Evolutionary conservation across 2,888 invertebrate species (phyloP), one percentile per base, ranked within the genome.

Genomic region (Coleophora flavipennella): DNA sequence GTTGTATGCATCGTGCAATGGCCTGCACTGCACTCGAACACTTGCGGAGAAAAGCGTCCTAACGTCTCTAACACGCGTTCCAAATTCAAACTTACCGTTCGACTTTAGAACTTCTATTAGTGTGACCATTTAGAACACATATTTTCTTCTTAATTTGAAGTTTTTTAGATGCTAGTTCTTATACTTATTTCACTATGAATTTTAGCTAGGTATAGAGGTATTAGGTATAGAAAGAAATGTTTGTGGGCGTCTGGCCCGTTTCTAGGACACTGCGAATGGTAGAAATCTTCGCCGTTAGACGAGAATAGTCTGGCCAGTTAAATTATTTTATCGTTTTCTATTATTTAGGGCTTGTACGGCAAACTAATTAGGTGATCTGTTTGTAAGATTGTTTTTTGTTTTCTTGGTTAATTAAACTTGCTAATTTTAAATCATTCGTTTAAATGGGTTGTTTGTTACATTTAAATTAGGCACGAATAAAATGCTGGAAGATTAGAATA

Each of bases 1-100:
- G 79, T 83, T 81, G 81, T 81, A 83, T 83, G 84, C 84, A 78
- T 73, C 84, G 84, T 79, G 81, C 84, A 83, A 74, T 83, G 84
- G 84, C 84, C 84, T 81, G 83, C 71, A 79, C 73, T 73, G 73
- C 72, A 71, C 68, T 58, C 59, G 60, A 60, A 49, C 48, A 38
- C 36, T 40, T 40, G 45, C 39, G 31, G 44, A 44, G 28, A 44
- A 57, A 64, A 73, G 67, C 49, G 58, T 40, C 66, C 3, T 56
- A 73, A 51, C 45, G 43, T 42, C 12, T 35, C 3, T 55, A 73
- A 51, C 45, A 43, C 43, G 12, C 35, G 34, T 13, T 20, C 3
- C 38, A 0, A 67, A 63, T 55, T 27, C 13, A 3, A 31, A 45
- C 47, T 48, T 33, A 62, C 56, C 8, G 11, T 36, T 29, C 1